These are phyloP conservation scores for Phataginus tricuspis DNA, from an alignment of 2,797 vertebrate species.

Conservation along the genomic window DNA sequence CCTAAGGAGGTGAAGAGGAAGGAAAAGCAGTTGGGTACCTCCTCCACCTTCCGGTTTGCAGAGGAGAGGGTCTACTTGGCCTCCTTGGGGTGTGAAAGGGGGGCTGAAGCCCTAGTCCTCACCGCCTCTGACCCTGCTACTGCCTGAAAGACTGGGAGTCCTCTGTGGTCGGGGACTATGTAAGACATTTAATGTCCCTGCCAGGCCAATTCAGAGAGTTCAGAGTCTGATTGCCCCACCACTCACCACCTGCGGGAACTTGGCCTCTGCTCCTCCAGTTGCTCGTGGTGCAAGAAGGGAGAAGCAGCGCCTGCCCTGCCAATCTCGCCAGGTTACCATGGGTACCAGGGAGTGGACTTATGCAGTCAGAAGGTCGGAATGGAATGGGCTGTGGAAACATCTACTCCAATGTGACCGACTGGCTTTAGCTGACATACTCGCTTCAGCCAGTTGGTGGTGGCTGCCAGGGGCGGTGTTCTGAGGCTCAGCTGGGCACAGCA, in stretches of 20 bases:
- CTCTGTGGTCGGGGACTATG: background rate
- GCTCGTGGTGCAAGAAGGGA: background rate
- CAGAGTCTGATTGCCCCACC: no score
- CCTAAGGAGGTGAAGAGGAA: background rate
- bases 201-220: background rate
- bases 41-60: background rate
- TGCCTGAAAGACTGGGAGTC: background rate
- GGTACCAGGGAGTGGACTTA: background rate
- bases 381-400: background rate
- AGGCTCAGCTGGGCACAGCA: background rate
- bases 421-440: background rate
- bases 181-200: background rate
- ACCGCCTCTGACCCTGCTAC: background rate
- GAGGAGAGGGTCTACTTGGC: background rate
- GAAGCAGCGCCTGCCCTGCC: background rate
- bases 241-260: background rate
- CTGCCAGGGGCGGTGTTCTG: background rate
- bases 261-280: background rate
- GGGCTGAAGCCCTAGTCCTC: background rate
- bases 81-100: background rate
- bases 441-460: background rate
- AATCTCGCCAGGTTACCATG: background rate
- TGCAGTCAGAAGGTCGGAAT: background rate
- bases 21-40: background rate
- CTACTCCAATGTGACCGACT: background rate